Percentiles rank a stretch among this genome's conserved stretches.
These are phyloP conservation scores for Scelioninae gen. 1 DNA, from an alignment of 2,888 invertebrate species.

Conservation along the genomic window DNA sequence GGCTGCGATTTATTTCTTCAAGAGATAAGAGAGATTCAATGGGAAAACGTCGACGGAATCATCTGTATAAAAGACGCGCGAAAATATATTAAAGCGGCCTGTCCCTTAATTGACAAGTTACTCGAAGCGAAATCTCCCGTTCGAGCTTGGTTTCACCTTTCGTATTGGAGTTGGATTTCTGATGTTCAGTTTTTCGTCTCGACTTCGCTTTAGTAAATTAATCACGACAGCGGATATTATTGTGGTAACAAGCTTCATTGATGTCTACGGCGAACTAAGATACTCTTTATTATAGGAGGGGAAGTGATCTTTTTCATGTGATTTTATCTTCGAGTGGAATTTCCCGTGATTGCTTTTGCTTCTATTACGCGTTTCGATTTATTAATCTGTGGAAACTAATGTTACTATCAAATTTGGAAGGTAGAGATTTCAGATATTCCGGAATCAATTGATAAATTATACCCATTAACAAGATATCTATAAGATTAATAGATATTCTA, in stretches of 20 bases:
- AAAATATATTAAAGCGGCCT: conserved; percentile 61
- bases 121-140: conserved; percentile 55
- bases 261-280: conserved; percentile 5
- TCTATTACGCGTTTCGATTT: too few relatives aligned
- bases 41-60: conserved; percentile 36
- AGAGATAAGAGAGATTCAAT: conserved; percentile 54
- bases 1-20: conserved; percentile 74
- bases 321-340: too few relatives aligned
- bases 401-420: too few relatives aligned
- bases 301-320: conserved; percentile 4
- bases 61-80: conserved; percentile 56
- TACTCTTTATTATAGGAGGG: not conserved
- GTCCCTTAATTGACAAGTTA: conserved; percentile 70
- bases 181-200: conserved; percentile 48
- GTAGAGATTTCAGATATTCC: too few relatives aligned
- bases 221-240: conserved; percentile 64
- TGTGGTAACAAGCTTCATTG: conserved; percentile 53
- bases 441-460: too few relatives aligned
- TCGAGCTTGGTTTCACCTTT: conserved; percentile 58
- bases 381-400: too few relatives aligned
- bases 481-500: too few relatives aligned
- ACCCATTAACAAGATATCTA: too few relatives aligned
- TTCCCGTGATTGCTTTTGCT: too few relatives aligned
- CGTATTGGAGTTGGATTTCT: conserved; percentile 63
- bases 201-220: conserved; percentile 56